Conservation (phyloP, 2,888 invertebrate genomes). For the Cephus runcator region DNA sequence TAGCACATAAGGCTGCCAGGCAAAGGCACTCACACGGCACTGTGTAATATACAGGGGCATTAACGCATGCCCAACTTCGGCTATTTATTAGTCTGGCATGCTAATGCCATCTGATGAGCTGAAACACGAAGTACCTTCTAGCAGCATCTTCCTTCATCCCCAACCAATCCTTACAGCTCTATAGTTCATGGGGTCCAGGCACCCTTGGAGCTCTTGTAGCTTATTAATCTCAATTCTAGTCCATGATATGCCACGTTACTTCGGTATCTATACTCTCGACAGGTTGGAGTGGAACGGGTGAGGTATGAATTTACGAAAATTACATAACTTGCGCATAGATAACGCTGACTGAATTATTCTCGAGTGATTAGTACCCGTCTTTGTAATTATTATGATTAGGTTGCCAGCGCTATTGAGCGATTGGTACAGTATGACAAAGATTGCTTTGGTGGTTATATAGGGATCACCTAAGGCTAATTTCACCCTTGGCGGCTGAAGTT, state of each 20-base stretch:
- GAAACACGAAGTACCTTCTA: constrained; percentile 34
- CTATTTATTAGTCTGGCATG: constrained; percentile 57
- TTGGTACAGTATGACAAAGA: background rate
- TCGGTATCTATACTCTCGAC: too few relatives aligned
- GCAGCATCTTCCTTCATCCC: background rate
- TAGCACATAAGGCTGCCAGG: background rate
- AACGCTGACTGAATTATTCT: background rate
- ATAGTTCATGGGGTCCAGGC: background rate
- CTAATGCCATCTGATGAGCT: constrained; percentile 53
- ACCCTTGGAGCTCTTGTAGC: background rate
- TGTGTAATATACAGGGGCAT: constrained; percentile 50
- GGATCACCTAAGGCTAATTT: background rate
- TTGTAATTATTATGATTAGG: background rate
- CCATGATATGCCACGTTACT: background rate
- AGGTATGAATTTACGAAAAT: background rate
- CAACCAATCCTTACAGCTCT: background rate
- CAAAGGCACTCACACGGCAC: background rate
- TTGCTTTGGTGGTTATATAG: background rate
- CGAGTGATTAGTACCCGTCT: background rate
- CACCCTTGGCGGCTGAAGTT: background rate
- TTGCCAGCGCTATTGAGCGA: background rate
- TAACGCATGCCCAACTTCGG: constrained; percentile 56
- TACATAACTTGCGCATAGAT: background rate
- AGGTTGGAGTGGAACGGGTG: background rate
- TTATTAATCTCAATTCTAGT: background rate